Conservation (phyloP, 2,113 vertebrate species). For the Pelmatolapia mariae region DNA sequence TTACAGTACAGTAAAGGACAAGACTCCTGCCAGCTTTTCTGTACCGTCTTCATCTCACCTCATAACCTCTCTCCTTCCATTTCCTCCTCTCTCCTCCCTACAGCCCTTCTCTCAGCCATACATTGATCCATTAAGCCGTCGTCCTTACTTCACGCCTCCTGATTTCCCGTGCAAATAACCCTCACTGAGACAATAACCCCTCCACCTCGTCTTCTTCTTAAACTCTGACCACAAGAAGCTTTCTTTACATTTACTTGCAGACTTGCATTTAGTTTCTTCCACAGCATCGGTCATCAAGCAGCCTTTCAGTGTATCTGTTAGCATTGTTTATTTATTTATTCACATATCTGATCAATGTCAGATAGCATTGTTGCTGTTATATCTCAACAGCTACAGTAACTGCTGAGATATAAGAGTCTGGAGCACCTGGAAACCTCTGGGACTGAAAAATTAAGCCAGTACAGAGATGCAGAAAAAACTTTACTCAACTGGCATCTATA, state of each 20-base stretch:
- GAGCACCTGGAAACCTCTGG: neutral
- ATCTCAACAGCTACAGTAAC: neutral
- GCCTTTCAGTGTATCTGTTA: neutral
- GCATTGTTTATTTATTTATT: neutral
- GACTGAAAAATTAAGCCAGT: neutral
- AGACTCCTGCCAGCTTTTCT: neutral
- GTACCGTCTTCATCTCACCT: neutral
- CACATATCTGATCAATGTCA: neutral
- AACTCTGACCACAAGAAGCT: neutral
- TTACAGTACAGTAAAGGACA: neutral
- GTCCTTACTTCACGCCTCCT: neutral
- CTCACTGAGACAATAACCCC: neutral
- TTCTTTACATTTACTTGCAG: neutral
- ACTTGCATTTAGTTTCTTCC: neutral
- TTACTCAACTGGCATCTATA: neutral
- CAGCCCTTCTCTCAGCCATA: neutral
- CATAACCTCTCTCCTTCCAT: neutral
- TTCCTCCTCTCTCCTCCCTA: neutral
- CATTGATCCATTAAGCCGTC: constrained; percentile 22
- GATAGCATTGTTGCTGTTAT: neutral
- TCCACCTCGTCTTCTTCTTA: neutral
- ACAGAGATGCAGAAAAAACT: neutral
- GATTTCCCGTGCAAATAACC: constrained; percentile 17
- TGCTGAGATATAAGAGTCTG: neutral
- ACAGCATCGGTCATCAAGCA: neutral